phyloP scores from a whole-genome alignment of 2,113 vertebrate genomes.

The Hipposideros armiger region DNA sequence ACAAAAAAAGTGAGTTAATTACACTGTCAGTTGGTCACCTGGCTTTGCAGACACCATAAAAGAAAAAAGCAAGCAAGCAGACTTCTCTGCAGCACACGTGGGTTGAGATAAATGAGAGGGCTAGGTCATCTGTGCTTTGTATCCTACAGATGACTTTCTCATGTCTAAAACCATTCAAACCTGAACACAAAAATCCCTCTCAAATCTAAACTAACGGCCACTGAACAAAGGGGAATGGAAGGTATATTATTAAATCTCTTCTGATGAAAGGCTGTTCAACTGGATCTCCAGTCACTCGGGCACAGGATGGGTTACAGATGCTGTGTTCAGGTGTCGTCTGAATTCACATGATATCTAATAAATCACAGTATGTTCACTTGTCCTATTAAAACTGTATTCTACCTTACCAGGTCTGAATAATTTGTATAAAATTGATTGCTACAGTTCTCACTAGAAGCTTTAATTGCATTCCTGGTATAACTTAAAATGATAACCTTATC shows the following conservation, averaged over 20 bases:
- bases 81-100: accelerated
- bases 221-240: slow-evolving; percentile 25
- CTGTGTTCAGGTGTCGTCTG: slow-evolving; percentile 75
- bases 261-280: slow-evolving; percentile 71
- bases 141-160: background rate
- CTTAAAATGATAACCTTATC: slow-evolving; percentile 92
- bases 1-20: slow-evolving; percentile 44
- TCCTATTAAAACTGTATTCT: slow-evolving; percentile 87
- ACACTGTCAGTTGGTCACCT: background rate
- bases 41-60: slow-evolving; percentile 49
- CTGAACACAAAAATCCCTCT: slow-evolving; percentile 59
- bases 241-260: slow-evolving; percentile 61
- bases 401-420: slow-evolving; percentile 87
- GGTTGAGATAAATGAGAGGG: background rate
- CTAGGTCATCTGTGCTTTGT: background rate
- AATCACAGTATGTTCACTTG: slow-evolving; percentile 84
- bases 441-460: slow-evolving; percentile 87
- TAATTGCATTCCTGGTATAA: slow-evolving; percentile 91
- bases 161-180: slow-evolving; percentile 15
- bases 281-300: slow-evolving; percentile 57
- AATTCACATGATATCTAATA: slow-evolving; percentile 85
- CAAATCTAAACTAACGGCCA: slow-evolving; percentile 68
- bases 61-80: background rate
- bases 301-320: slow-evolving; percentile 53
- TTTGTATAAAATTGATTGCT: slow-evolving; percentile 90